Percentiles rank a stretch among this genome's conserved stretches.
Evolutionary conservation across 92 coral and sea anemone genomes (phyloP).

Genomic region (Parazoanthus darwini): DNA sequence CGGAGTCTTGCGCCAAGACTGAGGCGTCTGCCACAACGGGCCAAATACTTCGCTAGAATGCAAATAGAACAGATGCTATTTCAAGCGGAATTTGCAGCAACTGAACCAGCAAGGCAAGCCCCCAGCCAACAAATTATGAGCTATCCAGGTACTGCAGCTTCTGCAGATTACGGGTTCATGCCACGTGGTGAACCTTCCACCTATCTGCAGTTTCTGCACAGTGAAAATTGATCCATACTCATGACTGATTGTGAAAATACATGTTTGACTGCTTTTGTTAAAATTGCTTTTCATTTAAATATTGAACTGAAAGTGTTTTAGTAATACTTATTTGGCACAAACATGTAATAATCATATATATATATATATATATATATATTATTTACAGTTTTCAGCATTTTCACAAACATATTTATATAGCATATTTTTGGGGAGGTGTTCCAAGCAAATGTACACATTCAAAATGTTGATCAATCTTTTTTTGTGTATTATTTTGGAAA

Average conservation of each 20-base stretch:
- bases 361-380: too few relatives aligned
- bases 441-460: conserved; percentile 21
- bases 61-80: conserved; percentile 31
- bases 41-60: conserved; percentile 32
- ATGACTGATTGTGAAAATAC: conserved; percentile 10
- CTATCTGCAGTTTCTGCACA: conserved; percentile 21
- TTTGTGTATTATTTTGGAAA: conserved; percentile 12
- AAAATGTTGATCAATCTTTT: conserved; percentile 18
- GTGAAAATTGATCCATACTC: conserved; percentile 23
- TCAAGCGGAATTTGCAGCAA: conserved; percentile 32
- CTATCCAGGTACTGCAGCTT: conserved; percentile 26
- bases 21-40: conserved; percentile 38
- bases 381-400: conserved; percentile 22
- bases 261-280: conserved; percentile 19
- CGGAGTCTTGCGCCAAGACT: background rate
- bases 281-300: too few relatives aligned
- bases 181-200: conserved; percentile 29
- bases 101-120: conserved; percentile 33
- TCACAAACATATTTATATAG: conserved; percentile 23
- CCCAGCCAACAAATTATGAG: conserved; percentile 17
- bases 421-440: conserved; percentile 22
- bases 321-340: too few relatives aligned
- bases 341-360: too few relatives aligned
- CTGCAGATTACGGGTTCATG: conserved; percentile 32
- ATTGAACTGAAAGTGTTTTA: too few relatives aligned